Evolutionary conservation across 2,888 invertebrate species (phyloP), one percentile per base, ranked within the genome.

Genomic region (Drymonia ruficornis): DNA sequence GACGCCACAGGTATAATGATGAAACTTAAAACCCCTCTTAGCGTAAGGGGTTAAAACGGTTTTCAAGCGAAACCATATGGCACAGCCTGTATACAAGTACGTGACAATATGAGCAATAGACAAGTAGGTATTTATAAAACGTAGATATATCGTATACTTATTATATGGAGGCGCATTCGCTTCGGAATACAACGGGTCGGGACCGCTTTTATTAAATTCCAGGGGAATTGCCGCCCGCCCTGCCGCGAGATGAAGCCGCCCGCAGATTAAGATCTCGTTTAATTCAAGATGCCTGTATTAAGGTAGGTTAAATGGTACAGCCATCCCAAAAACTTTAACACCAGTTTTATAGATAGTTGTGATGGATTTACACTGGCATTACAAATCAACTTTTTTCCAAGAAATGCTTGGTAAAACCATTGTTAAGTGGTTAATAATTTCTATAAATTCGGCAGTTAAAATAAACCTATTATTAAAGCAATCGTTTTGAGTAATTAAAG

Each of bases 131-230:
- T 31, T 42, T 53, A 53, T 43, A 45, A 53, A 63, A 49, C 29
- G 46, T 28, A 29, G 31, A 8, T n/a, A 9, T 42, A 42, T 46
- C 19, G 44, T 49, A 47, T 51, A 46, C 55, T 64, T n/a, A n/a
- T 58, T 49, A 53, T 56, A 59, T 61, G 53, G 48, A 54, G 57
- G 47, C 58, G 56, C 45, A 28, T 45, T 45, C 28, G 43, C 52
- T 15, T 38, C 52, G 80, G 81, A 77, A 81, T 80, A 81, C 76
- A 71, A 56, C 61, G 65, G 53, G 55, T 46, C 56, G 56, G 45
- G 42, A 59, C 43, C 59, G 54, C 76, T 74, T 81, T 47, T 89
- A 89, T 89, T 89, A 89, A 89, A 89, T 89, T 87, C 88, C 82
- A 67, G 31, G 48, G 50, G 73, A 66, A 76, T 78, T 78, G 76